phyloP scores from a whole-genome alignment of 2,888 invertebrate species.

The Endomychus coccineus region DNA sequence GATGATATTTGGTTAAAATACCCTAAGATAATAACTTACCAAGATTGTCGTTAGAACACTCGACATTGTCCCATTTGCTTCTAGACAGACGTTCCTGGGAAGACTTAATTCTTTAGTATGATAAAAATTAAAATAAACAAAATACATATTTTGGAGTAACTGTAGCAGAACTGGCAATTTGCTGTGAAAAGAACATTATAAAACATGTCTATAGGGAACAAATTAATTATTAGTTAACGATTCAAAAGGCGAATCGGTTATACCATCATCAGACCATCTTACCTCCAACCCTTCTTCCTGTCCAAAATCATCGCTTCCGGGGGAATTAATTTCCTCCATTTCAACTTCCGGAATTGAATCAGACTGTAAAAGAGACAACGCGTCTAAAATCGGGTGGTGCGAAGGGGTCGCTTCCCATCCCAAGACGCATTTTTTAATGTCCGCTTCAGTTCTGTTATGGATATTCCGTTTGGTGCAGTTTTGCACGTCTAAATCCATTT shows the following conservation, averaged over 20 bases:
- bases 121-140: slow-evolving; percentile 22
- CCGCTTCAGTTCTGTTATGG: slow-evolving; percentile 70
- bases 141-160: too few relatives aligned
- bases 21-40: slow-evolving; percentile 79
- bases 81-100: slow-evolving; percentile 44
- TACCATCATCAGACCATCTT: slow-evolving; percentile 24
- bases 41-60: slow-evolving; percentile 70
- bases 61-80: slow-evolving; percentile 84
- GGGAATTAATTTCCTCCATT: slow-evolving; percentile 56
- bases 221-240: too few relatives aligned
- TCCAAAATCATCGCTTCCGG: slow-evolving; percentile 37
- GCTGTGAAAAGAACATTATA: too few relatives aligned
- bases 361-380: slow-evolving; percentile 75
- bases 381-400: slow-evolving; percentile 76
- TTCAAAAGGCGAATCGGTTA: slow-evolving; percentile 1
- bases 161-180: too few relatives aligned
- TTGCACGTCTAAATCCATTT: slow-evolving; percentile 74
- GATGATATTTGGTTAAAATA: too few relatives aligned
- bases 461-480: slow-evolving; percentile 76
- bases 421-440: slow-evolving; percentile 64
- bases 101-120: slow-evolving; percentile 31
- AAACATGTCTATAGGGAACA: too few relatives aligned
- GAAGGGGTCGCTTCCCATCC: slow-evolving; percentile 73
- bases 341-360: slow-evolving; percentile 76
- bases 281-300: slow-evolving; percentile 47